Base-by-base conservation (phyloP, 1,140 invertebrate species). In the Megathymus violae region DNA sequence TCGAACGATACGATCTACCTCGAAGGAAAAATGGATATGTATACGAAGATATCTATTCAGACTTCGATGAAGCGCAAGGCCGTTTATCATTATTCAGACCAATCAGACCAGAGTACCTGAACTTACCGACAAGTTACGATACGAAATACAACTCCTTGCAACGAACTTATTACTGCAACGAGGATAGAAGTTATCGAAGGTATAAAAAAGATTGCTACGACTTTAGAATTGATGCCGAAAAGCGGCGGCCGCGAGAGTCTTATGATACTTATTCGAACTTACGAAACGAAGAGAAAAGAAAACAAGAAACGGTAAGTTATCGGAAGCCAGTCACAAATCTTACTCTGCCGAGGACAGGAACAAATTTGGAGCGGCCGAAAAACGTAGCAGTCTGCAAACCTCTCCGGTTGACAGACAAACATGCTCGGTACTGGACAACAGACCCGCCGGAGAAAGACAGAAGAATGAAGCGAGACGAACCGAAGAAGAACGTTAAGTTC, bases 401-500 rank as follows among this genome's bases (percentile, higher is more conserved):
- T 9, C 65, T 88, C 4, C 78, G 82, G 3, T 44, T 90, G 11
- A 72, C 76, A 0, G 86, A 89, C 34, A 82, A 79, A 22, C 86
- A 80, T 22, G 85, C 80, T 5, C 74, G 77, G 4, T 90, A 90
- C 58, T 90, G 88, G 88, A 90, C 88, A 0, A 85, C 88, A 0
- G 85, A 89, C 40, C 66, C 67, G 0, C 80, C 85, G 13, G 77
- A 82, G 14, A 74, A 68, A 10, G 56, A 71, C 6, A 72, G 69
- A 13, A 78, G 78, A 22, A 69, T 76, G 17, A 88, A 80, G 58
- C 78, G 74, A 15, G 86, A 87, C 13, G 88, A 89, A 50, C 64
- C 67, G 0, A 92, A 92, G 44, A 91, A 92, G 64, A 91, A 85
- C 27, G 91, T 92, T 0, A 92, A 90, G 60, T 92, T 92, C 67